Evolutionary conservation across 2,113 vertebrate genomes (phyloP).

Genomic region (Felis chaus): DNA sequence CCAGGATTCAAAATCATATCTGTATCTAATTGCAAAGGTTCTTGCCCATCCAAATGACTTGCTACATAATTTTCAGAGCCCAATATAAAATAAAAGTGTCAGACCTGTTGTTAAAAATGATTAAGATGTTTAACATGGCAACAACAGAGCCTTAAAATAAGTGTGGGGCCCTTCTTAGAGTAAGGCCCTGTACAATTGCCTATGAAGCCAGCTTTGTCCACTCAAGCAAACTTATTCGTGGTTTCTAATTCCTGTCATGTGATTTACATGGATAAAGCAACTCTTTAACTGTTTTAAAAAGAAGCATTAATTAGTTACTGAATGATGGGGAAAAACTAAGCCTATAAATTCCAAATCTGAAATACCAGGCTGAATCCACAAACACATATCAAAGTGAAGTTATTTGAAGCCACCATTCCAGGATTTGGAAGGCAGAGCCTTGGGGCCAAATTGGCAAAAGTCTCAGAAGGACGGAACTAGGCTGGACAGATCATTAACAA

Average conservation of each 20-base stretch:
- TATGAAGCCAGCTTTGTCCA: not conserved
- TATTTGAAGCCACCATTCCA: not conserved
- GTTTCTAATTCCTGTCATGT: not conserved
- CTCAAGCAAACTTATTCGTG: not conserved
- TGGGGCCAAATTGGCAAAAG: not conserved
- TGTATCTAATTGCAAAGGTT: not conserved
- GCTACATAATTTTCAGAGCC: not conserved
- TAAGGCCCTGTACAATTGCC: not conserved
- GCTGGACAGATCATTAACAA: not conserved
- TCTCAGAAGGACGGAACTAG: not conserved
- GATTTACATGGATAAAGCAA: not conserved
- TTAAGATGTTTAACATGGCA: not conserved
- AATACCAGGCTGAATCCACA: not conserved
- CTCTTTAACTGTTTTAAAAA: not conserved
- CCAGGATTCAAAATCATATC: not conserved
- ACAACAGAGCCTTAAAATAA: not conserved
- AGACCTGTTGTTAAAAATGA: not conserved
- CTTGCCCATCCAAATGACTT: not conserved
- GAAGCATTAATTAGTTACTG: not conserved
- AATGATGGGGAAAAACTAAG: not conserved
- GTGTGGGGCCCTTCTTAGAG: accelerated
- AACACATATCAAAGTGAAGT: not conserved
- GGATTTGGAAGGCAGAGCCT: not conserved
- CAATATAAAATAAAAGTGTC: not conserved
- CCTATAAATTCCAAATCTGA: not conserved